Percentiles rank a stretch among this genome's conserved stretches.
Evolutionary conservation across 2,888 invertebrate genomes (phyloP).

Genomic region (Pristionchus mayeri): DNA sequence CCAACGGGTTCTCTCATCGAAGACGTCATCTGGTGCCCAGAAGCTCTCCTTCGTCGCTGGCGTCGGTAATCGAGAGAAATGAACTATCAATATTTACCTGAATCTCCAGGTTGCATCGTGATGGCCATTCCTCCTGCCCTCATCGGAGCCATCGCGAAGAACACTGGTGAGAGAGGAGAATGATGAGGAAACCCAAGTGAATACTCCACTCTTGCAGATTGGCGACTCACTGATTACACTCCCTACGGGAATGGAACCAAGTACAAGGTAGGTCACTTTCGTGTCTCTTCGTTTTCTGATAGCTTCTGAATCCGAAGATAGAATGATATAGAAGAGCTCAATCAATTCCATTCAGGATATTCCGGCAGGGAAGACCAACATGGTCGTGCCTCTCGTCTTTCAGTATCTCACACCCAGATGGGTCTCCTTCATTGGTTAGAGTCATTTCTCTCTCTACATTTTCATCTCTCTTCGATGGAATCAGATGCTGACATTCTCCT

Average conservation of each 20-base stretch:
- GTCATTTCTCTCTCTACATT: neutral
- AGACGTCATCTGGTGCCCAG: slow-evolving; percentile 93
- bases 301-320: neutral
- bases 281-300: neutral
- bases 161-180: slow-evolving; percentile 81
- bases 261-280: slow-evolving; percentile 16
- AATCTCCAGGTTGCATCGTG: slow-evolving; percentile 85
- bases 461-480: neutral
- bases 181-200: too few relatives aligned
- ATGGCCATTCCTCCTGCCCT: slow-evolving; percentile 97
- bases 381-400: slow-evolving; percentile 93
- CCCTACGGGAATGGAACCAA: slow-evolving; percentile 75
- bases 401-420: slow-evolving; percentile 95
- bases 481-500: neutral
- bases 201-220: too few relatives aligned
- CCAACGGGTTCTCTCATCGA: slow-evolving; percentile 95
- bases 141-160: slow-evolving; percentile 96
- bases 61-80: slow-evolving; percentile 79
- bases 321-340: neutral
- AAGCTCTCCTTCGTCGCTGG: slow-evolving; percentile 95
- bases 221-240: slow-evolving; percentile 90
- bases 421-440: slow-evolving; percentile 91
- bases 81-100: neutral
- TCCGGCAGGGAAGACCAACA: slow-evolving; percentile 84
- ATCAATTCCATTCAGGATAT: slow-evolving; percentile 52